These are phyloP conservation scores for Regulus satrapa DNA, from an alignment of 2,113 vertebrate species.

Conservation along the genomic window DNA sequence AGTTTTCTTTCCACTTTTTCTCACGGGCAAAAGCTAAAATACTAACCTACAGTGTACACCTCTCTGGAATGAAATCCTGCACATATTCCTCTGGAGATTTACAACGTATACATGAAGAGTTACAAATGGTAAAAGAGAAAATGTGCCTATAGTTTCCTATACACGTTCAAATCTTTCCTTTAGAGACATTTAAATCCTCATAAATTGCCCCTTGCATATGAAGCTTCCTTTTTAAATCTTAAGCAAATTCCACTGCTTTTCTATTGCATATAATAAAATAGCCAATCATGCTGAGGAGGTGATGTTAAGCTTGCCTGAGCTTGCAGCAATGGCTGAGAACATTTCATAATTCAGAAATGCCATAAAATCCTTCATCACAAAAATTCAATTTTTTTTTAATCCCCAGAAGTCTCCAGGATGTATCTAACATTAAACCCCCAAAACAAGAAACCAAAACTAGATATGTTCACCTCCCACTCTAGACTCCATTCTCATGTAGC, in stretches of 20 bases:
- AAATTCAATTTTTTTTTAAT: conserved; percentile 35
- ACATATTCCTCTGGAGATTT: conserved; percentile 22
- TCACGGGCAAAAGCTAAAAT: not conserved
- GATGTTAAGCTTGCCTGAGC: conserved; percentile 22
- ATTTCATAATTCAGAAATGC: conserved; percentile 41
- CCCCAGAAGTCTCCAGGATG: not conserved
- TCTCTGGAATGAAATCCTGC: not conserved
- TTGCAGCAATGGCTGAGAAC: conserved; percentile 27
- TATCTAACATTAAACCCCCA: not conserved
- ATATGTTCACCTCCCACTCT: not conserved
- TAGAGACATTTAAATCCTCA: conserved; percentile 53
- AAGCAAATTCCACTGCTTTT: conserved; percentile 42
- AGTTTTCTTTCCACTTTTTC: not conserved
- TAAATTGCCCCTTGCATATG: conserved; percentile 45
- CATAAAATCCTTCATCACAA: conserved; percentile 29
- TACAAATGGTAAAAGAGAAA: conserved; percentile 38
- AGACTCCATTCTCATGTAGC: not conserved
- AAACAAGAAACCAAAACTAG: conserved; percentile 19
- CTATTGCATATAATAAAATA: conserved; percentile 41
- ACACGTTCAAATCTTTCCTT: conserved; percentile 36
- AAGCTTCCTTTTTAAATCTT: conserved; percentile 58
- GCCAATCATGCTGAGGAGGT: conserved; percentile 22
- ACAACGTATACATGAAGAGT: not conserved
- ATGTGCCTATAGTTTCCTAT: conserved; percentile 35
- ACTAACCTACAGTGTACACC: not conserved